Conservation (phyloP, 2,113 vertebrate species). For the Oriolus oriolus region DNA sequence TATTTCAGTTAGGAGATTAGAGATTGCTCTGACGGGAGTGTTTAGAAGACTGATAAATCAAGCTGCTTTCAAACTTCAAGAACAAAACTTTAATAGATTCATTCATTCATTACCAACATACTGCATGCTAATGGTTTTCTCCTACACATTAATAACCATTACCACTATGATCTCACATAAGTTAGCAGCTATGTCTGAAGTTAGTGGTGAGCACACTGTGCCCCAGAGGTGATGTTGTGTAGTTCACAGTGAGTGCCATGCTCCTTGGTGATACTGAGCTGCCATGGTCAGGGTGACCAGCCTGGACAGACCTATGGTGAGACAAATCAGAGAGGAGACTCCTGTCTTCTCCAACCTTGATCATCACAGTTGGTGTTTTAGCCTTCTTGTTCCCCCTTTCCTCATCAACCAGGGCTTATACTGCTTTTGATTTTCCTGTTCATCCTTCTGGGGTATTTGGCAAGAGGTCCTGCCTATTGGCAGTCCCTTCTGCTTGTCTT, state of each 20-base stretch:
- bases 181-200: background rate
- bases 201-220: background rate
- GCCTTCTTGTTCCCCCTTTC: background rate
- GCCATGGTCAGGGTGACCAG: background rate
- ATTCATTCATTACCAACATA: background rate
- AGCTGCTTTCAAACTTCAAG: background rate
- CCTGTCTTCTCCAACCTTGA: background rate
- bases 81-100: background rate
- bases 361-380: background rate
- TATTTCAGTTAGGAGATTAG: background rate
- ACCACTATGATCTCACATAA: background rate
- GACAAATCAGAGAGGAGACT: background rate
- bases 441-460: background rate
- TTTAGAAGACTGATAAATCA: constrained; percentile 1
- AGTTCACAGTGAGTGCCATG: background rate
- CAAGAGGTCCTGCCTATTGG: background rate
- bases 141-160: background rate
- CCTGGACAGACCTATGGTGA: background rate
- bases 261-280: background rate
- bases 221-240: rapidly evolving
- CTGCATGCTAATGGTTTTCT: background rate
- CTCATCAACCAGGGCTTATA: background rate
- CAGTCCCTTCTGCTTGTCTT: background rate
- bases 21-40: background rate
- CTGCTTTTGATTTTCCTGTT: background rate